Evolutionary conservation across 2,113 vertebrate species (phyloP).

Genomic region (Thalassarche chlororhynchos): DNA sequence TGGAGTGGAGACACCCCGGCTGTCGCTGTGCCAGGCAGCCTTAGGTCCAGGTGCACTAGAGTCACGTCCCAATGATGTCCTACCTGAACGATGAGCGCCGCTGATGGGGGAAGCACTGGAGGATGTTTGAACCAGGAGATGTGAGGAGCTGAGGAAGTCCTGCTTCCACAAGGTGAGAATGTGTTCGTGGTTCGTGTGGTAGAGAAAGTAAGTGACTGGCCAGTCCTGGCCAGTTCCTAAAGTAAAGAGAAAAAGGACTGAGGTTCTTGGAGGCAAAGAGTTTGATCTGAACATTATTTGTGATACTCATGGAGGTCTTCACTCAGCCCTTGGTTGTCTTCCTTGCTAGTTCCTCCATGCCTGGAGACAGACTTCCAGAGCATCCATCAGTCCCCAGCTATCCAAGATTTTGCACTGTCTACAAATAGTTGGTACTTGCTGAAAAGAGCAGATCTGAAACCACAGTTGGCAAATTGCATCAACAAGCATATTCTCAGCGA

Average conservation of each 20-base stretch:
- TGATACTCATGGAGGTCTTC: background rate
- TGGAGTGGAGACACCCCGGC: background rate
- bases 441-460: constrained; percentile 68
- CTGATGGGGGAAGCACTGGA: background rate
- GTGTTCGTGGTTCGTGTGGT: fast-evolving
- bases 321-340: background rate
- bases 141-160: background rate
- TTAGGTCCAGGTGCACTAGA: background rate
- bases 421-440: constrained; percentile 45
- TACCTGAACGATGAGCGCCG: background rate
- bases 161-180: background rate
- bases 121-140: background rate
- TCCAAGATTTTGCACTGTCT: constrained; percentile 28
- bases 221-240: background rate
- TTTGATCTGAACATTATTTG: background rate
- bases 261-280: background rate
- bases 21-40: background rate
- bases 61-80: fast-evolving
- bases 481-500: constrained; percentile 66
- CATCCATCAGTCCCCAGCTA: fast-evolving
- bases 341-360: background rate
- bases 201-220: background rate
- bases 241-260: background rate
- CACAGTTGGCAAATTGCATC: constrained; percentile 69
- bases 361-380: background rate